Conservation (phyloP, 2,113 vertebrate genomes). For the Heterotilapia buettikoferi region DNA sequence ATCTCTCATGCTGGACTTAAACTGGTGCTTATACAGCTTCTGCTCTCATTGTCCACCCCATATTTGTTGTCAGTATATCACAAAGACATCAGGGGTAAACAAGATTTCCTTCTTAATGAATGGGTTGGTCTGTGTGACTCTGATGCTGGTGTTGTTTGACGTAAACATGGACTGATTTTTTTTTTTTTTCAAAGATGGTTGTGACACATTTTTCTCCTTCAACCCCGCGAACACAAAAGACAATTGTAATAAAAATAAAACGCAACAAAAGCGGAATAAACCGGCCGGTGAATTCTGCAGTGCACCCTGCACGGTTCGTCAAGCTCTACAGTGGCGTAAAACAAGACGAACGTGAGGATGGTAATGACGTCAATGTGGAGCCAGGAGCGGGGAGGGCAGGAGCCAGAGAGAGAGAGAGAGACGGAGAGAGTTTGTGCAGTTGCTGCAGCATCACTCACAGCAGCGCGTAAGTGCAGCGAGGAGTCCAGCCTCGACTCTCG, state of each 20-base stretch:
- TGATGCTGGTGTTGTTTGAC: not conserved
- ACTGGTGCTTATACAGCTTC: not conserved
- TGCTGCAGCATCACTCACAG: conserved; percentile 60
- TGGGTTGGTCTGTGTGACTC: not conserved
- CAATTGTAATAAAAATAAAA: not conserved
- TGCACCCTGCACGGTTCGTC: conserved; percentile 28
- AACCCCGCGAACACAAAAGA: not conserved
- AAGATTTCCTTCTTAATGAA: not conserved
- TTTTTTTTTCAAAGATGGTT: not conserved
- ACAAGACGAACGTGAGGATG: conserved; percentile 48
- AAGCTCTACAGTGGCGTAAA: conserved; percentile 58
- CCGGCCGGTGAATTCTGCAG: conserved; percentile 58
- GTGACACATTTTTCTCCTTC: not conserved
- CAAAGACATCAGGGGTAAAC: not conserved
- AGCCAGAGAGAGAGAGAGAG: not conserved
- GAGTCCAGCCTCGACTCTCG: conserved; percentile 33
- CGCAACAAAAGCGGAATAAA: conserved; percentile 45
- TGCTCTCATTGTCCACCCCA: not conserved
- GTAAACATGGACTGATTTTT: not conserved
- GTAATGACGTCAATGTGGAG: conserved; percentile 69
- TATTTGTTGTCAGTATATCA: not conserved
- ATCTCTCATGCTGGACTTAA: not conserved
- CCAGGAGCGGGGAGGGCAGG: not conserved
- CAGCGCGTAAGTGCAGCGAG: conserved; percentile 49
- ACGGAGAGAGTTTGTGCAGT: conserved; percentile 6